Conservation (phyloP, 2,113 vertebrate genomes). For the Charina bottae region DNA sequence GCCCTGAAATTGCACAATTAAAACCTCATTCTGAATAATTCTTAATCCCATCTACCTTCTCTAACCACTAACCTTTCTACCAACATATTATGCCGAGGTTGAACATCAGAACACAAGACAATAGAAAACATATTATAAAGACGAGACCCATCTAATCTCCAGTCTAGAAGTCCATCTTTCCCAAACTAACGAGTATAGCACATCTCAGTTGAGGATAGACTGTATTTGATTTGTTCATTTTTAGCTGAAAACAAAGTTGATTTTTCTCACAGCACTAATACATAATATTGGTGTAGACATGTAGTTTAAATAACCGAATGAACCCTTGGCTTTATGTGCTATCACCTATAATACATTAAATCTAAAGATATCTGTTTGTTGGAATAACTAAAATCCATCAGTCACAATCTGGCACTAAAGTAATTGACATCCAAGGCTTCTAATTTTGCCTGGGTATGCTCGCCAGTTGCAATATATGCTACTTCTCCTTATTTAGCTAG, state of each 20-base stretch:
- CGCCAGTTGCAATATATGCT: background rate
- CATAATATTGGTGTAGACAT: background rate
- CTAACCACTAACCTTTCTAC: background rate
- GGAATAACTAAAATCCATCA: background rate
- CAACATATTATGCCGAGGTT: background rate
- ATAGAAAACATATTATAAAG: background rate
- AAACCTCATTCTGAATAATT: background rate
- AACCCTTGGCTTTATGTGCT: conserved; percentile 18
- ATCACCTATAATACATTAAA: background rate
- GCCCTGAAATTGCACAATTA: background rate
- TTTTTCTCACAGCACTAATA: background rate
- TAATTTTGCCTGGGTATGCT: background rate
- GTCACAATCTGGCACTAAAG: background rate
- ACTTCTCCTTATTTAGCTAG: background rate
- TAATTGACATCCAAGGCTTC: background rate
- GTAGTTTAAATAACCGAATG: background rate
- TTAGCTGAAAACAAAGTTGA: background rate
- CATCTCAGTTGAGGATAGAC: background rate
- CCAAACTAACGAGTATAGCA: background rate
- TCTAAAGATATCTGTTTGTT: conserved; percentile 9
- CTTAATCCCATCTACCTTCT: background rate
- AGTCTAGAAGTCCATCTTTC: background rate
- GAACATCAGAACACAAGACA: background rate
- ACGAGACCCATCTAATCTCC: background rate
- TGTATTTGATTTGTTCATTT: background rate